These are phyloP conservation scores for Mormyrus proboscirostris DNA, from an alignment of 2,797 vertebrate genomes.

Conservation along the genomic window DNA sequence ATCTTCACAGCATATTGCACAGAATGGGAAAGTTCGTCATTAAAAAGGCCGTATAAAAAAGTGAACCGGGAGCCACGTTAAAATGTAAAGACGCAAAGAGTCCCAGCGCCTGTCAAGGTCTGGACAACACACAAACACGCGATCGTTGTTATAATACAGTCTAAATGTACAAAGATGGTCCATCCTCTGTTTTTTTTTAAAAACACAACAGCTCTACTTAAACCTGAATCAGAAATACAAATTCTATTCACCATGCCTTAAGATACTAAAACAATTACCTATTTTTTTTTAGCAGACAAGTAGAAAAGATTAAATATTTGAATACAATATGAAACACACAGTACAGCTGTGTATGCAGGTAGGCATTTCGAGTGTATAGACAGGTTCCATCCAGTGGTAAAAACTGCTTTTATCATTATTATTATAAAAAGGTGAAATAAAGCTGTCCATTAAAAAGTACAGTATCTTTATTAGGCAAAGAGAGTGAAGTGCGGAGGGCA, in stretches of 20 bases:
- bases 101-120: constrained; percentile 90
- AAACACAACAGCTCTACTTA: constrained; percentile 98
- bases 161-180: constrained; percentile 98
- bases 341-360: constrained; percentile 90
- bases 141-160: constrained; percentile 99
- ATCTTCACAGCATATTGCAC: constrained; percentile 99
- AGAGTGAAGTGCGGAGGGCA: constrained; percentile 54
- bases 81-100: constrained; percentile 64
- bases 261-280: constrained; percentile 99
- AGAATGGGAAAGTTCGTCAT: constrained; percentile 69
- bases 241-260: constrained; percentile 99
- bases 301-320: constrained; percentile 99
- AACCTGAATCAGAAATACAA: constrained; percentile 98
- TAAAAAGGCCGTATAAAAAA: constrained; percentile 60
- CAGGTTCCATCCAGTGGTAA: constrained; percentile 97
- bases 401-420: constrained; percentile 72
- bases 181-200: constrained; percentile 73
- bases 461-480: constrained; percentile 63
- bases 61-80: constrained; percentile 68
- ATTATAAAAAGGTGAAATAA: constrained; percentile 92
- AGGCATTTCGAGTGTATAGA: constrained; percentile 85
- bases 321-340: constrained; percentile 97
- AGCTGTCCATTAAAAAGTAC: constrained; percentile 84
- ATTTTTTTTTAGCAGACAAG: constrained; percentile 96
- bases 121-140: constrained; percentile 89